phyloP scores from a whole-genome alignment of 2,797 vertebrate species.

The Enteromius paludinosus region DNA sequence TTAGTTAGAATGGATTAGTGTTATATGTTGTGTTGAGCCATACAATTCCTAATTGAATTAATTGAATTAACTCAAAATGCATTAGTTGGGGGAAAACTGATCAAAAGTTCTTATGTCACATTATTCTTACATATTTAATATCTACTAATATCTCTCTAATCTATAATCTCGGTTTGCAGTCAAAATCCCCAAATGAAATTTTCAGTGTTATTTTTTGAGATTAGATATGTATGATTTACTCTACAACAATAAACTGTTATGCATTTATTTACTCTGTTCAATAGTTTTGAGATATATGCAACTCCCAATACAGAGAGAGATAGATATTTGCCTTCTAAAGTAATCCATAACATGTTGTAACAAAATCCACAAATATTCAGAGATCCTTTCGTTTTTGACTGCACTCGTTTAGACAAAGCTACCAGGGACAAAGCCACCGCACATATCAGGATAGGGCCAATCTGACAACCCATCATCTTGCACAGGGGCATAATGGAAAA shows the following conservation, averaged over 20 bases:
- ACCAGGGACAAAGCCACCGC: slow-evolving; percentile 27
- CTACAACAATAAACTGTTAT: neutral
- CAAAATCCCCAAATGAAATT: neutral
- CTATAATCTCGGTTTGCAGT: neutral
- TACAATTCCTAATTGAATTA: slow-evolving; percentile 32
- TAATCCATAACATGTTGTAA: slow-evolving; percentile 11
- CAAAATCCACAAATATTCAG: slow-evolving; percentile 16
- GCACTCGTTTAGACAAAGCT: slow-evolving; percentile 26
- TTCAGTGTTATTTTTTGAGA: neutral
- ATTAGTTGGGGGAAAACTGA: neutral
- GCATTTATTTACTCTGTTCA: neutral
- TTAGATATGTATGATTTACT: neutral
- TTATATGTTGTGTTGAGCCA: slow-evolving; percentile 33
- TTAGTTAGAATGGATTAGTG: slow-evolving; percentile 41
- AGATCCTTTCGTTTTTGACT: slow-evolving; percentile 27
- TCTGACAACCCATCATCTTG: slow-evolving; percentile 48
- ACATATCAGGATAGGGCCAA: slow-evolving; percentile 31
- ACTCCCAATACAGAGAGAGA: neutral
- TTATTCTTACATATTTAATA: neutral
- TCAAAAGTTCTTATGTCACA: neutral
- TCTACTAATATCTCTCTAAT: no score
- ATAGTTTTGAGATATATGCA: neutral
- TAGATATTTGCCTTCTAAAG: neutral
- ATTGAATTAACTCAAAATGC: slow-evolving; percentile 38
- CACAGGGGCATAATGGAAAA: slow-evolving; percentile 27